Conservation (phyloP, 2,797 vertebrate species). For the Buceros bicornis region DNA sequence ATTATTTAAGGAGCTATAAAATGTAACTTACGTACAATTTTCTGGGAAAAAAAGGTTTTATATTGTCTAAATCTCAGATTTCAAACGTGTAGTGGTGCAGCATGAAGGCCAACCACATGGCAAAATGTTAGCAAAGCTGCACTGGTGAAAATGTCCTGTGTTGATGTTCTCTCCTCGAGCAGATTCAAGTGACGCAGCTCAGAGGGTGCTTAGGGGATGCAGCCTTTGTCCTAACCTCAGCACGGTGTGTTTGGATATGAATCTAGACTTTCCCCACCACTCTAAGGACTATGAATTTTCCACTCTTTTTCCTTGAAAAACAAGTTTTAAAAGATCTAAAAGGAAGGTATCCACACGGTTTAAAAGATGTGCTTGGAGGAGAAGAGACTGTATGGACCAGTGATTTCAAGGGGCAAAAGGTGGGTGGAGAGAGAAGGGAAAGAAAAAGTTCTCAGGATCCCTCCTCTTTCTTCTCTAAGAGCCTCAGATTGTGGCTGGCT, state of each 20-base stretch:
- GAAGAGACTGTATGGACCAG: not conserved
- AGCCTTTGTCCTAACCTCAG: not conserved
- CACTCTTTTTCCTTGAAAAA: not conserved
- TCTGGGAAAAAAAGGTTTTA: not conserved
- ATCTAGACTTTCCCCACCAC: not conserved
- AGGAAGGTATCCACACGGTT: not conserved
- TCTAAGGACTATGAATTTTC: not conserved
- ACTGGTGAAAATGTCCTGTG: not conserved
- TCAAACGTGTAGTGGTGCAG: not conserved
- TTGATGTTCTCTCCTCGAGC: not conserved
- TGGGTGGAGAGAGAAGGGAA: not conserved
- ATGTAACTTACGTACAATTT: not conserved
- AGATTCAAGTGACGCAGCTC: rapidly evolving
- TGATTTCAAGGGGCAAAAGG: not conserved
- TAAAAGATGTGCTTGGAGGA: not conserved
- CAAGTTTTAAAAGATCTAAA: not conserved
- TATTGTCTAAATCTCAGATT: not conserved
- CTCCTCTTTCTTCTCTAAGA: not conserved
- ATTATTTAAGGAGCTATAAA: not conserved
- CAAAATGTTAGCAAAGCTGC: not conserved
- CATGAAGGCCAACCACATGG: not conserved
- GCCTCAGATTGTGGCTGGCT: not conserved
- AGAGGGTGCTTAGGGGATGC: not conserved
- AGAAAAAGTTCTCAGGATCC: not conserved
- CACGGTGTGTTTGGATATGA: not conserved